phyloP scores from a whole-genome alignment of 1,140 invertebrate species.

The Polypedilum vanderplanki region DNA sequence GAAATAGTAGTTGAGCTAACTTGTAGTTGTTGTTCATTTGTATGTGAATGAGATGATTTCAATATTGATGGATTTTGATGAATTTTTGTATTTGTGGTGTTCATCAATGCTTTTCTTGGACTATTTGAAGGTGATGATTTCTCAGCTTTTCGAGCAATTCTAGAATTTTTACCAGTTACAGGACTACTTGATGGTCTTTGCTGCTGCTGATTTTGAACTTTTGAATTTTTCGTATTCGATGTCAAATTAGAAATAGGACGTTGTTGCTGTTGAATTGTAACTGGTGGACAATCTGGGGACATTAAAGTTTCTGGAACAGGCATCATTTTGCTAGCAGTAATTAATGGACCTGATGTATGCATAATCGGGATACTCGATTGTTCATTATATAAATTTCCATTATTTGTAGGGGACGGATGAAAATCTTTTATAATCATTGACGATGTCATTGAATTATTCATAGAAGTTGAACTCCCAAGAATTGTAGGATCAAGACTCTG shows the following conservation, averaged over 20 bases:
- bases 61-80: slow-evolving; percentile 9
- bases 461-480: slow-evolving; percentile 34
- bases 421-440: background rate
- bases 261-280: slow-evolving; percentile 37
- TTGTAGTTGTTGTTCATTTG: background rate
- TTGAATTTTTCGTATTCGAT: background rate
- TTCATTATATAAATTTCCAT: slow-evolving; percentile 29
- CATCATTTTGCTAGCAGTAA: slow-evolving; percentile 74
- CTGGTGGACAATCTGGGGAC: slow-evolving; percentile 67
- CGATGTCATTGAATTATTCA: background rate
- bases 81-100: background rate
- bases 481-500: slow-evolving; percentile 54
- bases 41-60: background rate
- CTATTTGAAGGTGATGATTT: slow-evolving; percentile 21
- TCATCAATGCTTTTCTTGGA: slow-evolving; percentile 30
- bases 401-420: background rate
- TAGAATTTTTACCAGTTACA: background rate
- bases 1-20: background rate
- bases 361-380: slow-evolving; percentile 22
- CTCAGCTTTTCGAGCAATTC: background rate
- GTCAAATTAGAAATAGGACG: background rate
- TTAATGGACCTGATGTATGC: slow-evolving; percentile 49
- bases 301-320: slow-evolving; percentile 78
- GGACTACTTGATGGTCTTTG: slow-evolving; percentile 23
- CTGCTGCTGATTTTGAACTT: background rate